Base-by-base conservation (phyloP, 2,888 invertebrate species). In the Ormia ochracea region DNA sequence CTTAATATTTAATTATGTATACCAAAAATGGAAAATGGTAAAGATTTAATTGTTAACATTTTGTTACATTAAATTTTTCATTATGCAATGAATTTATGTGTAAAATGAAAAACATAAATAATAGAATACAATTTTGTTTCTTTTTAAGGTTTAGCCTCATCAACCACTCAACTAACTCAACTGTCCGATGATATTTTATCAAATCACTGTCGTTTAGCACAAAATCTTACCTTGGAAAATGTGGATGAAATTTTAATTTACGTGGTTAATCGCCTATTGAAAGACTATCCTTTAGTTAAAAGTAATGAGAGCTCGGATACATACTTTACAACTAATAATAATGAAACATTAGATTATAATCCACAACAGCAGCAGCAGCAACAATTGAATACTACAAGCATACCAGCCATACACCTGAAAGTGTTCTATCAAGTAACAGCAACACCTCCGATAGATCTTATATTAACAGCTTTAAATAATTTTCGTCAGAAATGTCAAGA, bases 381-480 rank as follows among this genome's bases (percentile, higher is more conserved):
- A 1, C 65, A 50, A 19, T 52, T 19, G 26, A 12, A 50, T 58
- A 14, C 76, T 68, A 68, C 59, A 1, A 56, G 61, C 73, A 90
- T 83, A 61, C 93, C 94, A 31, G 93, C 94, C n/a, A 93, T 94
- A 87, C 93, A 93, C 85, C 90, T 96, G 84, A 93, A 94, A 87
- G 92, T 96, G 86, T 95, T 95, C 90, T 96, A 95, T 86, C 94
- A 94, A 90, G 93, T 94, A 61, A 91, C 91, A 38, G 91, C 91
- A 81, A 89, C 91, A 50, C 91, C 92, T 52, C 89, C 91, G 48
- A 87, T 90, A 14, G 89, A 89, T 59, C 82, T 90, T 59, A 85
- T 92, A 69, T 82, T 90, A 12, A 87, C 88, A 54, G 88, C 90
- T 36, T 82, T 92, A 56, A 86, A 90, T 69, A 89, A 90, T 72